Percentiles rank a stretch among this genome's conserved stretches.
Conservation (phyloP, 2,888 invertebrate species). For the Scaeva pyrastri region DNA sequence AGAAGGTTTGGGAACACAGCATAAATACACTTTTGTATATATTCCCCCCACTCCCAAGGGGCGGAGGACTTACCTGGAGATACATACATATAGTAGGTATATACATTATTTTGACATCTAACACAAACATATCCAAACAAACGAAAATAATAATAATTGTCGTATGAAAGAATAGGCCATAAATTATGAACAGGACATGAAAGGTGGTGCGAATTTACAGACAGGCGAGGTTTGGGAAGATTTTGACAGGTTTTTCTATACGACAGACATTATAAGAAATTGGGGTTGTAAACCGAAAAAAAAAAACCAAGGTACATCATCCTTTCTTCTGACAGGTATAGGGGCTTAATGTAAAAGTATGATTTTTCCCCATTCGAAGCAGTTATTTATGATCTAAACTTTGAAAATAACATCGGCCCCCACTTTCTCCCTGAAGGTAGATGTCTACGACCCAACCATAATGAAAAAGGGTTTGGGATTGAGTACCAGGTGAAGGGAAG, state of each 20-base stretch:
- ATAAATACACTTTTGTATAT: background rate
- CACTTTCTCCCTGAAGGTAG: background rate
- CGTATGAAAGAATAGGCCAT: conserved; percentile 43
- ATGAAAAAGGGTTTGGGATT: conserved; percentile 12
- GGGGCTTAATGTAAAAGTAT: conserved; percentile 34
- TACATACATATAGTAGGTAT: no score
- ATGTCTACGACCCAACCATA: conserved; percentile 7
- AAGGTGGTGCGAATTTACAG: conserved; percentile 51
- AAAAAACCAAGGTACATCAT: conserved; percentile 32
- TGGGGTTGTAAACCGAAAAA: background rate
- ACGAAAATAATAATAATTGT: conserved; percentile 45
- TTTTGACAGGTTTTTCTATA: conserved; percentile 3
- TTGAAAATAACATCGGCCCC: no score
- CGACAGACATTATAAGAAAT: background rate
- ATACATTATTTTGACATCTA: conserved; percentile 19
- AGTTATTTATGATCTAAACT: conserved; percentile 67
- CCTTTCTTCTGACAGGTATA: background rate
- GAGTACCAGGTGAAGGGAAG: conserved; percentile 9
- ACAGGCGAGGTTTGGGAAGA: background rate
- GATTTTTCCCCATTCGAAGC: conserved; percentile 44
- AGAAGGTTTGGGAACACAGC: no score
- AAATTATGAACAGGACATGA: conserved; percentile 70
- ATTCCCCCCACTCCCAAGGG: no score
- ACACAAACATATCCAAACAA: conserved; percentile 35
- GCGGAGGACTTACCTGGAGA: no score